Conservation (phyloP, 2,113 vertebrate genomes). For the Ammospiza nelsoni region DNA sequence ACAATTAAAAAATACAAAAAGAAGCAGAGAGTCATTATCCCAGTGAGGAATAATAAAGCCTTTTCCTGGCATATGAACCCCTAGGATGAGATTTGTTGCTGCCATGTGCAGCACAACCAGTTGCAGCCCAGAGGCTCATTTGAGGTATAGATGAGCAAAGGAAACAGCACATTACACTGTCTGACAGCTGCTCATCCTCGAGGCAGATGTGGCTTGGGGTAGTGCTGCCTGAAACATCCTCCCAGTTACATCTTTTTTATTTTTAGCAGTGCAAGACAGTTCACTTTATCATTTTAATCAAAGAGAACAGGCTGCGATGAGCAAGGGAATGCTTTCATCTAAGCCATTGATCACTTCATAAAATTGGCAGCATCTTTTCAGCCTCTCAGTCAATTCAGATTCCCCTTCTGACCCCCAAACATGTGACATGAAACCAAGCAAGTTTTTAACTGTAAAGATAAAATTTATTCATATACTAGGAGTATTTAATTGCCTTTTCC, state of each 20-base stretch:
- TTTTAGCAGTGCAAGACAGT: not conserved
- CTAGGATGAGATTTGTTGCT: not conserved
- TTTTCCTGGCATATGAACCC: not conserved
- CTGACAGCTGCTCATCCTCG: not conserved
- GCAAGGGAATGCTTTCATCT: not conserved
- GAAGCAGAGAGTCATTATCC: not conserved
- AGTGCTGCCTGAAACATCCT: not conserved
- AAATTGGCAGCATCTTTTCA: not conserved
- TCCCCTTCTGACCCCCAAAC: not conserved
- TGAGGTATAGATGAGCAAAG: not conserved
- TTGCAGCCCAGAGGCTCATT: not conserved
- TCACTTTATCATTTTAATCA: constrained; percentile 20
- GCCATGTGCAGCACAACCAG: not conserved
- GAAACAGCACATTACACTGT: not conserved
- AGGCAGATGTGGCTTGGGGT: not conserved
- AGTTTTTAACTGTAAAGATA: not conserved
- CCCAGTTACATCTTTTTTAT: not conserved
- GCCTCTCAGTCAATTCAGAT: not conserved
- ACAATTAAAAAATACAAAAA: rapidly evolving
- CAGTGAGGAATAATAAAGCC: not conserved
- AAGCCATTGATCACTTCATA: not conserved
- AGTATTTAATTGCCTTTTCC: not conserved
- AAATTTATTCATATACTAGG: not conserved
- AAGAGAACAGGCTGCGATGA: not conserved
- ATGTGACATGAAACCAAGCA: not conserved